Evolutionary conservation across 2,888 invertebrate genomes (phyloP), one percentile per base, ranked within the genome.

Genomic region (Rugalucina vietnamica): DNA sequence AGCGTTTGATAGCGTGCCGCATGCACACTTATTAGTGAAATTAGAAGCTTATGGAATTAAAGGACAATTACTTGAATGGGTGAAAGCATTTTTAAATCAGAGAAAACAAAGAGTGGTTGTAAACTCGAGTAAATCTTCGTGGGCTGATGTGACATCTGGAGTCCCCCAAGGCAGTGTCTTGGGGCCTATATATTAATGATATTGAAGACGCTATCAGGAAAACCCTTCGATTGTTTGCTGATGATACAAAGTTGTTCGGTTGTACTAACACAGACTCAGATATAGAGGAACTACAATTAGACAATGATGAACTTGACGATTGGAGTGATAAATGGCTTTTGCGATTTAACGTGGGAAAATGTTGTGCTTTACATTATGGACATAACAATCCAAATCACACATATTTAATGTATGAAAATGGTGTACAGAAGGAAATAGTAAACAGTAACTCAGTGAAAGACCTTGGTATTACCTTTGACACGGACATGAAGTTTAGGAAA

Each of bases 141-240:
- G 80, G 81, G n/a, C 72, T 8, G 39, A 69, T 29, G 82, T 86
- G 0, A 79, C 69, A n/a, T 77, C 77, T 71, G 86, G 86, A 34
- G 79, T 86, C 1, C 84, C 84, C 0, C 86, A 86, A 32, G 86
- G 86, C 5, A 81, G 77, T 27, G 82, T 86, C 10, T 32, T 86
- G 32, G 81, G 82, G n/a, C 83, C 78, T 81, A 1, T 86, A 43
- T 73, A 43, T 43, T n/a, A 43, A 43, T n/a, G 39, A 49, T 37
- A 73, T 73, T 43, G 73, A 73, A 43, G 49, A 73, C 24, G 24
- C 14, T 3, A 49, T 73, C 29, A 27, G 27, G 24, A 73, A 27
- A 8, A 12, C 27, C n/a, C 21, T 73, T 2, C 8, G 73, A 37
- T 43, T 73, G 8, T 73, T 73, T 24, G 73, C 49, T n/a, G 73